A percentile compares a stretch with the other conserved stretches of the same genome.
These are phyloP conservation scores for Diadegma fenestrale DNA, from an alignment of 2,888 invertebrate genomes.

Conservation along the genomic window DNA sequence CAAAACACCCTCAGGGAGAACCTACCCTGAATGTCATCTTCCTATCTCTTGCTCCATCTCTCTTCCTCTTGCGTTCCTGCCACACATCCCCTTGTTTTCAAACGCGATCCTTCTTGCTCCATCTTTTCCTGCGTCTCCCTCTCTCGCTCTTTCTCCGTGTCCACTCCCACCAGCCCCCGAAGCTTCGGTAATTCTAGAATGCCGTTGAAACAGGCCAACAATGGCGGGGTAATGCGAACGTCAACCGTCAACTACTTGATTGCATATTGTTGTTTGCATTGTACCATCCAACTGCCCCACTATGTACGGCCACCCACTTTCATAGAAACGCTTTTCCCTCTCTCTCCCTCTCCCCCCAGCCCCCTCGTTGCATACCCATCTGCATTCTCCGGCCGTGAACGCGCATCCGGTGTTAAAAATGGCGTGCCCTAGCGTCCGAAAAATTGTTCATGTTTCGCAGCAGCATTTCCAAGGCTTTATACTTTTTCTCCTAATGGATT, in stretches of 20 bases:
- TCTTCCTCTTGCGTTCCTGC: not conserved
- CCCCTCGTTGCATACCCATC: conserved; percentile 8
- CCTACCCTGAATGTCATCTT: conserved; percentile 3
- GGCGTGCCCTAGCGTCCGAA: not conserved
- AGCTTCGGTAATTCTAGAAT: conserved; percentile 76
- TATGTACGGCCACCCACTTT: conserved; percentile 74
- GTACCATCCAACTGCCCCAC: conserved; percentile 68
- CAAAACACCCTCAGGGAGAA: conserved; percentile 1
- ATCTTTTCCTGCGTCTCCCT: not conserved
- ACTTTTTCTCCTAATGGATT: not conserved
- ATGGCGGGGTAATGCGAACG: conserved; percentile 80
- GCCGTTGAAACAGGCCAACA: conserved; percentile 77
- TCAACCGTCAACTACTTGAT: conserved; percentile 82
- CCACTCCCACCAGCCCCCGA: conserved; percentile 32
- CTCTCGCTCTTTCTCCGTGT: conserved; percentile 19
- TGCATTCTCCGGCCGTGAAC: not conserved
- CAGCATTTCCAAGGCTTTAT: not conserved
- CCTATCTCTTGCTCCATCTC: conserved; percentile 3
- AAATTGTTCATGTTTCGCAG: conserved; percentile 7
- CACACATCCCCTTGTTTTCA: conserved; percentile 4
- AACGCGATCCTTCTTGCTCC: conserved; percentile 7
- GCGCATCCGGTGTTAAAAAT: conserved; percentile 22
- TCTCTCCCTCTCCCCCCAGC: conserved; percentile 7
- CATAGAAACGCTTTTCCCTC: conserved; percentile 64
- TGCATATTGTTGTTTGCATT: conserved; percentile 83